Base-by-base conservation (phyloP, 1,140 invertebrate species). In the Formica exsecta region DNA sequence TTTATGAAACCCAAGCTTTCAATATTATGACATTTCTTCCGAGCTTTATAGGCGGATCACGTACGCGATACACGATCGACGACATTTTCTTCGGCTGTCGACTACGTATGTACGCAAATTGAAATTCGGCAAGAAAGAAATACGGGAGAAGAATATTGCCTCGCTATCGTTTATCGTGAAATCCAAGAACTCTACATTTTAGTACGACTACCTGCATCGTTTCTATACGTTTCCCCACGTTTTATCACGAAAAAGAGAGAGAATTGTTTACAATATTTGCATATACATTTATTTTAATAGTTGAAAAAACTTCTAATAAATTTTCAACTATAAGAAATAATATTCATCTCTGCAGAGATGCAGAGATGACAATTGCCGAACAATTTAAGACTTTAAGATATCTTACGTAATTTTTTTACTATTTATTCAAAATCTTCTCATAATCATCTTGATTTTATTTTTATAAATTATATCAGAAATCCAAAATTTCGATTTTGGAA, bases 1-100 rank as follows among this genome's bases (percentile, higher is more conserved):
- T 80, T 41, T 32, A 41, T 36, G 13, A 66, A 38, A 29, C 41
- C 7, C 13, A 65, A 22, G 0, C 13, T 70, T 62, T 22, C 48
- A 57, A 70, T 57, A 11, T 44, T 11, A 44, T 11, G 1, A 11
- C 2, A 80, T 62, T 36, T 57, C 16, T 6, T 71, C 3, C 25
- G 19, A 11, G 3, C 3, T 70, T 57, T 3, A 11, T 41, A 80
- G 8, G 16, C 51, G 36, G 65, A 80, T 71, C 77, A 80, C 77
- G 77, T 57, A 48, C 22, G 36, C 22, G 65, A 80, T 57, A 71
- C 36, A 36, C 51, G 48, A 80, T 71, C 77, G 36, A 19, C 3
- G 32, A 57, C 36, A 70, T 80, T 71, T 70, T 41, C 48, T 41
- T 71, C 65, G 16, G 71, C 36, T 57, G 77, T 32, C 77, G 70